Base-by-base conservation (phyloP, 64 coral and sea anemone species). In the Porites lutea region DNA sequence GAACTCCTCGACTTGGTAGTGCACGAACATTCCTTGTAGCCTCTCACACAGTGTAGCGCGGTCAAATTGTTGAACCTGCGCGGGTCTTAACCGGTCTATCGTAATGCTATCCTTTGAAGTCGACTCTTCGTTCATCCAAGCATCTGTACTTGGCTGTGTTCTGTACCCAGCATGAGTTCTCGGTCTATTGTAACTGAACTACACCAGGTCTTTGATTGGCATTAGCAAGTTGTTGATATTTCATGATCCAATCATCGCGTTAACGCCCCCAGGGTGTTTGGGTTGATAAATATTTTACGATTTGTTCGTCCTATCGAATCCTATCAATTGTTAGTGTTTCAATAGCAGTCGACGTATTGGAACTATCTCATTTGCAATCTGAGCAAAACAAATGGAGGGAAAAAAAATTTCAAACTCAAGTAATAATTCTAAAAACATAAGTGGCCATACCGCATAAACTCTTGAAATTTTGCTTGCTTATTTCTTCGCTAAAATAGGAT, bases 261-360 rank as follows among this genome's bases (percentile, higher is more conserved):
- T 64, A 84, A 65, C 43, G 95, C 95, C 95, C 87, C 92, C 95
- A 78, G 95, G 95, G 92, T 78, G 69, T 91, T 87, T 86, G 75
- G 75, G 79, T 79, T 92, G 88, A 97, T 97, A 97, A 97, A 97
- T 97, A 97, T 97, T 97, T 97, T 61, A 97, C 91, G 73, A 88
- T 92, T 86, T 60, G 65, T 90, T 97, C 78, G 95, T 72, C 88
- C 95, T 94, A 97, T 97, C 92, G 89, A 87, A 97, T 90, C 93
- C 89, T 88, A 94, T 74, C 95, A 88, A 83, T 97, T 97, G 95
- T 94, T 94, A 91, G 83, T 87, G 91, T 97, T 94, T 97, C 88
- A 80, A 94, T 97, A 91, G 86, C 80, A 91, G 82, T 86, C 88
- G 68, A 55, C 86, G 88, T 94, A 93, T 88, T 82, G 81, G 85